Base-by-base conservation (phyloP, 2,797 vertebrate genomes). In the Leptatherina wallacei region DNA sequence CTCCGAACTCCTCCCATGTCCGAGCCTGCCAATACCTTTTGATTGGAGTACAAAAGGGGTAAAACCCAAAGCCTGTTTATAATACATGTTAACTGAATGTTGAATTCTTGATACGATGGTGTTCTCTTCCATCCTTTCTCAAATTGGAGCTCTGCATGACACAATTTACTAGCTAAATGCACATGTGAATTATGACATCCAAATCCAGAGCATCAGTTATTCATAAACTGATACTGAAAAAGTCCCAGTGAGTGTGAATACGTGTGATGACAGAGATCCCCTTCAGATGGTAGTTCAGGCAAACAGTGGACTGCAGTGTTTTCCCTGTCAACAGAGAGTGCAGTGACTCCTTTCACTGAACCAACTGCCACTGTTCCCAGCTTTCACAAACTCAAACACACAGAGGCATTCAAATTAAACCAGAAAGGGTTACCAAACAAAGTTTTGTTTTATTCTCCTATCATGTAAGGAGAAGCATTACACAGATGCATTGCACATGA, bases 261-360 rank as follows among this genome's bases (percentile, higher is more conserved):
- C 57, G 81, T 81, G 84, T 49, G 44, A 84, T 86, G 88, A 88
- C 79, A 85, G 87, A 82, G 54, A 30, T 24, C 38, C 58, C 44
- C 52, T 74, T 66, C 61, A 59, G 77, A 72, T 67, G 73, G 29
- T 74, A 61, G 84, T 85, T 85, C 69, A 86, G 80, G 58, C 65
- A 72, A 88, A 92, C 90, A 91, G 89, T 84, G 78, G 81, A 24
- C 61, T 6, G 62, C 85, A 86, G 88, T 91, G 90, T 93, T 85
- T 79, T 52, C 69, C 51, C 44, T 54, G 75, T 70, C 73, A 89
- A 89, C 80, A 88, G 78, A 88, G 86, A 58, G 77, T 1, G 79
- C 73, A 88, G 65, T 72, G 75, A 88, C 67, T 86, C 54, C 47
- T 73, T 69, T 77, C 80, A 85, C 24, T 49, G 29, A 75, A 82